Evolutionary conservation across 2,113 vertebrate species (phyloP), one percentile per base, ranked within the genome.

Genomic region (Actinemys pallida): DNA sequence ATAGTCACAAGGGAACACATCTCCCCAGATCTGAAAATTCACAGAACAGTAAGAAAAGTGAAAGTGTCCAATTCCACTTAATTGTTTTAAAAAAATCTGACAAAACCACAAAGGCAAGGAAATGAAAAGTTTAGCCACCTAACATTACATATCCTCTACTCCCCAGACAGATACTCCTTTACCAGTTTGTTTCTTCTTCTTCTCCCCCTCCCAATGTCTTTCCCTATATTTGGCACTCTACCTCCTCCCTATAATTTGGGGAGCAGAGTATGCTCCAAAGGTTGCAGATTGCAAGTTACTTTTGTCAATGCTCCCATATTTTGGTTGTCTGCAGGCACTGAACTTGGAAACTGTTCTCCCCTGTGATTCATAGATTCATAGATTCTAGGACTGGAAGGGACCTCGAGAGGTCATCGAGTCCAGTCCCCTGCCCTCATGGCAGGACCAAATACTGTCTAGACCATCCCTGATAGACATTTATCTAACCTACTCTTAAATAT

Each of bases 1-100:
- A 45, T 10, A 72, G 11, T 78, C 81, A 91, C 22, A 80, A 82
- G n/a, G 6, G 3, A 87, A 87, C 49, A 42, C 84, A 10, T 13
- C 87, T 86, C 80, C 83, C 57, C 59, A 82, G 31, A 54, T 52
- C 39, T 86, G 29, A 95, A 94, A 92, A 89, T 42, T 85, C 29
- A 75, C 19, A 57, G 10, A 84, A 31, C 17, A 84, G 4, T 7
- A 76, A 27, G 87, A 89, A 82, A 1, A 75, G 56, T 54, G 81
- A 81, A 92, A 76, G 57, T 49, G 1, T 47, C 4, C n/a, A 0
- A 0, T 54, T 27, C 42, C 49, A 9, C 50, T 31, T 24, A 1
- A 17, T 27, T 90, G 94, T 75, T 78, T 76, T 83, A 53, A 53
- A 20, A 1, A 83, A 49, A 72, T 9, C 19, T 42, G 9, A 57